Conservation (phyloP, 2,888 invertebrate species). For the Rapana venosa region DNA sequence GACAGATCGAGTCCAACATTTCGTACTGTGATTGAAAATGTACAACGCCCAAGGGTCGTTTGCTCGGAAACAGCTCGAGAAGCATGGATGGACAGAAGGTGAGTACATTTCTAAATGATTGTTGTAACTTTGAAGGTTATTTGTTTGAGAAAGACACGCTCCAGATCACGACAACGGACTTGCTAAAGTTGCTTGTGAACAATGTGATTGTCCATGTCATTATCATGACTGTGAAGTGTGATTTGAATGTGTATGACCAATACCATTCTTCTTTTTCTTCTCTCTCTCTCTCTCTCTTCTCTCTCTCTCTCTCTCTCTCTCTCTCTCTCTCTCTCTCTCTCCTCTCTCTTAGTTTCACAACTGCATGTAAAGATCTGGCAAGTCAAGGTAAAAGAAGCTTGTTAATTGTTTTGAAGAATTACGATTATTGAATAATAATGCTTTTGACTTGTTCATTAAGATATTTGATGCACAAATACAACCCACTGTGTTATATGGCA, state of each 20-base stretch:
- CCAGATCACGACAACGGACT: not conserved
- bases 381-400: too few relatives aligned
- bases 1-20: too few relatives aligned
- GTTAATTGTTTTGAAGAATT: not conserved
- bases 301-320: not conserved
- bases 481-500: too few relatives aligned
- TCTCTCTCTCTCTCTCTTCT: conserved; percentile 15
- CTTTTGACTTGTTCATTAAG: too few relatives aligned
- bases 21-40: not conserved
- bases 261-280: not conserved
- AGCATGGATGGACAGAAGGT: conserved; percentile 89
- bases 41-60: conserved; percentile 77
- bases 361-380: too few relatives aligned
- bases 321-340: not conserved
- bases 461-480: too few relatives aligned
- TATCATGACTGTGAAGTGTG: too few relatives aligned
- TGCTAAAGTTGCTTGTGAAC: not conserved
- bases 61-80: conserved; percentile 85
- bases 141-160: too few relatives aligned
- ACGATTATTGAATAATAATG: not conserved
- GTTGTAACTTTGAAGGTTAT: not conserved
- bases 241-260: too few relatives aligned
- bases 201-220: too few relatives aligned
- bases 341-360: too few relatives aligned
- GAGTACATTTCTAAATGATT: conserved; percentile 49